These are phyloP conservation scores for Leptothorax acervorum DNA, from an alignment of 2,888 invertebrate species.

Conservation along the genomic window DNA sequence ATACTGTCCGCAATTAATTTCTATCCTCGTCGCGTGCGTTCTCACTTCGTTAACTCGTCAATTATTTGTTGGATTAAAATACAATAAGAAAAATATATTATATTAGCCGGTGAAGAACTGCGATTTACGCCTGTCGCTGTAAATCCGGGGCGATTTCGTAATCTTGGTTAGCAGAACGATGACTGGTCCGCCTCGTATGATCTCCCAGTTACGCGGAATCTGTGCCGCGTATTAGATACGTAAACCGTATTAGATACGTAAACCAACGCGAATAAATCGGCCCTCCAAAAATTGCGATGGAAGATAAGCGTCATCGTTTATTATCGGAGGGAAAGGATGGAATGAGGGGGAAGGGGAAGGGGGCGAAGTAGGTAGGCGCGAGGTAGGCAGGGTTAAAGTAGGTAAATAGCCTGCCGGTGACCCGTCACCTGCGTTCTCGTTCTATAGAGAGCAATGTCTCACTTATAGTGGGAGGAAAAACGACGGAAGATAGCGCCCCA, in stretches of 20 bases:
- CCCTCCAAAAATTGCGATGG: slow-evolving; percentile 11
- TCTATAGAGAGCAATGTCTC: slow-evolving; percentile 84
- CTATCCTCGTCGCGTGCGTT: neutral
- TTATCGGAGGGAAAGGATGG: neutral
- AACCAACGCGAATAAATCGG: slow-evolving; percentile 5
- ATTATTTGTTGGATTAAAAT: neutral
- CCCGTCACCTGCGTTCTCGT: slow-evolving; percentile 85
- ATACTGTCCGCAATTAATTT: slow-evolving; percentile 5
- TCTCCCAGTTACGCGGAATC: slow-evolving; percentile 21
- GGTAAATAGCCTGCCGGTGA: slow-evolving; percentile 85
- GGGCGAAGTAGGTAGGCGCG: slow-evolving; percentile 73
- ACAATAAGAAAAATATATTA: neutral
- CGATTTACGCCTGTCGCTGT: neutral
- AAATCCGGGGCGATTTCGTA: slow-evolving; percentile 34
- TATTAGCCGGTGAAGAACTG: neutral
- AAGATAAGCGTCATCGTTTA: neutral
- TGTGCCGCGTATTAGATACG: slow-evolving; percentile 48
- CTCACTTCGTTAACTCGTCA: neutral
- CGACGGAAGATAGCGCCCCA: slow-evolving; percentile 51
- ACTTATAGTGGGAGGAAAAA: slow-evolving; percentile 55
- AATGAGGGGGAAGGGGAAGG: neutral
- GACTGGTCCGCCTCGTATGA: slow-evolving; percentile 2
- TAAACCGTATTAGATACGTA: slow-evolving; percentile 44
- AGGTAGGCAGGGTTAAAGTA: slow-evolving; percentile 80
- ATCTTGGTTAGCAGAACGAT: slow-evolving; percentile 5